phyloP scores from a whole-genome alignment of 2,888 invertebrate species.

The Ormyrus nitidulus region DNA sequence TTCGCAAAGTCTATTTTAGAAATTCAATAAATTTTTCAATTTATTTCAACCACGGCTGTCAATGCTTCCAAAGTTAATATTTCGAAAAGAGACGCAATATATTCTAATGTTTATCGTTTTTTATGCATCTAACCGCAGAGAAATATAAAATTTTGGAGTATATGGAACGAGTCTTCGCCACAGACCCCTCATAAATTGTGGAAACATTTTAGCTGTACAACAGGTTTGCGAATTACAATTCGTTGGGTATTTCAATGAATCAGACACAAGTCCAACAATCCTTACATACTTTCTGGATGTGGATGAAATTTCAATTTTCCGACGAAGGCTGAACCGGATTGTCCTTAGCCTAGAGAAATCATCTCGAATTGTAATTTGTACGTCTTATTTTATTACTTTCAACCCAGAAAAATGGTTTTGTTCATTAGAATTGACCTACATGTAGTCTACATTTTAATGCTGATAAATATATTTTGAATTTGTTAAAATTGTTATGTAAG shows the following conservation, averaged over 20 bases:
- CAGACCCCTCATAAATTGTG: constrained; percentile 13
- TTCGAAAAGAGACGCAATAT: background rate
- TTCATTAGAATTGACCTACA: no score
- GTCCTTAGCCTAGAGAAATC: constrained; percentile 36
- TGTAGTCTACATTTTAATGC: no score
- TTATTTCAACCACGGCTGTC: no score
- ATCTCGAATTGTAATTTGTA: constrained; percentile 22
- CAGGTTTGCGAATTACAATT: constrained; percentile 44
- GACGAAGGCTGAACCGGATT: constrained; percentile 29
- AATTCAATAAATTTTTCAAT: no score
- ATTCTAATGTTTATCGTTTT: background rate
- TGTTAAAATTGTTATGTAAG: no score
- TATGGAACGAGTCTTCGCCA: constrained; percentile 13
- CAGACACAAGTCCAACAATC: constrained; percentile 11
- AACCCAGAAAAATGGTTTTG: background rate
- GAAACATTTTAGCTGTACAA: constrained; percentile 3
- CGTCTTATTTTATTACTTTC: background rate
- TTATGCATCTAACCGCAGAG: no score
- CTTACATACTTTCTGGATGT: constrained; percentile 30
- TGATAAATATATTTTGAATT: no score
- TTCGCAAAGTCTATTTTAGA: no score
- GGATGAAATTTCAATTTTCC: constrained; percentile 50
- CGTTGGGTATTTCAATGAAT: constrained; percentile 40
- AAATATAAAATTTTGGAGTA: background rate
- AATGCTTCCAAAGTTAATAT: background rate